Evolutionary conservation across 2,888 invertebrate genomes (phyloP).

Genomic region (Dusona sp.): DNA sequence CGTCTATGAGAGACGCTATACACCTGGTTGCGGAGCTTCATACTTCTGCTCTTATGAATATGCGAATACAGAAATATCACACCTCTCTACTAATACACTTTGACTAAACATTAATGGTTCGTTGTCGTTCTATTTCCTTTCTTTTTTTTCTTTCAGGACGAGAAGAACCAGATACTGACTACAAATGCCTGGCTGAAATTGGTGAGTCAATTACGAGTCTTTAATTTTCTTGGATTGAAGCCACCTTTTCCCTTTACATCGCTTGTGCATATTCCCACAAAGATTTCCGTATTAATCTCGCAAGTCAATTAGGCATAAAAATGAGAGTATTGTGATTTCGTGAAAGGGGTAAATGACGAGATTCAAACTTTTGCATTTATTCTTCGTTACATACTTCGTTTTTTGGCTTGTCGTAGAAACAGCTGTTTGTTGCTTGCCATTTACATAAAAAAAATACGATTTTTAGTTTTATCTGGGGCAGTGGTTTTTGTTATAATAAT

Average conservation of each 20-base stretch:
- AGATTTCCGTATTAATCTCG: not conserved
- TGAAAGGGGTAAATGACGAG: not conserved
- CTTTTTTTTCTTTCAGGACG: conserved; percentile 91
- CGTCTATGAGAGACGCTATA: conserved; percentile 11
- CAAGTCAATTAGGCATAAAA: not conserved
- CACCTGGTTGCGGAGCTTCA: conserved; percentile 19
- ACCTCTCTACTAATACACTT: conserved; percentile 17
- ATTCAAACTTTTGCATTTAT: not conserved
- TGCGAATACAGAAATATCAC: conserved; percentile 58
- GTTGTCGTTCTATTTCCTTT: conserved; percentile 63
- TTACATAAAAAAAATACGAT: not conserved
- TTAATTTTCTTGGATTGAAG: conserved; percentile 33
- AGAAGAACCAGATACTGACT: conserved; percentile 99
- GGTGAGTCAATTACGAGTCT: conserved; percentile 91
- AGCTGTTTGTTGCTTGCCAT: not conserved
- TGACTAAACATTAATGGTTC: conserved; percentile 38
- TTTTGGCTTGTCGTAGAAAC: not conserved
- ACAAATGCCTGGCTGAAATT: conserved; percentile 99
- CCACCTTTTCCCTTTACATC: not conserved
- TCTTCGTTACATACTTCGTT: too few relatives aligned
- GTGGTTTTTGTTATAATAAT: not conserved
- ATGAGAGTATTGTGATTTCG: not conserved
- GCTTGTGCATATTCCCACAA: not conserved
- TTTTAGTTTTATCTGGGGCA: not conserved
- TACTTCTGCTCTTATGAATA: conserved; percentile 53